Conservation (phyloP, 2,797 vertebrate genomes). For the Meriones psammophilus region DNA sequence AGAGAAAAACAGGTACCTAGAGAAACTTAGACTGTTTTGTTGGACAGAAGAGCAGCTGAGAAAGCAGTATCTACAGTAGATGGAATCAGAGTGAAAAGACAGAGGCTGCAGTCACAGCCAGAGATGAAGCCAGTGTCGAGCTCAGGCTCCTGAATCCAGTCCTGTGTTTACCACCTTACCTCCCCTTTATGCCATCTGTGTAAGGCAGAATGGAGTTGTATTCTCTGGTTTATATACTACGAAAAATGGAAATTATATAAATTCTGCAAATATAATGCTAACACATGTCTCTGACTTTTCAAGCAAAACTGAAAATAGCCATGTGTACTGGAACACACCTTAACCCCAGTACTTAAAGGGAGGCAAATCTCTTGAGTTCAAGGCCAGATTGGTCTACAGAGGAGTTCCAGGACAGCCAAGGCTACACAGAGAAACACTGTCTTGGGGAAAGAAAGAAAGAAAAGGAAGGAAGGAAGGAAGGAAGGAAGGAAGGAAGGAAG, state of each 20-base stretch:
- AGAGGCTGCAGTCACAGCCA: not conserved
- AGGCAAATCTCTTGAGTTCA: too few species aligned
- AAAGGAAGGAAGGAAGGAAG: too few species aligned
- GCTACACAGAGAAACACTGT: too few species aligned
- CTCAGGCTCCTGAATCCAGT: not conserved
- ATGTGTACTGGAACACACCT: too few species aligned
- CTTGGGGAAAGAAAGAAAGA: too few species aligned
- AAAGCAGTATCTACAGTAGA: not conserved
- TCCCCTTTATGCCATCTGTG: not conserved
- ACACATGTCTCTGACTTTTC: not conserved
- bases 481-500: too few species aligned
- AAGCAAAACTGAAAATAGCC: conserved; percentile 8
- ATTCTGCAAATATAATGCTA: not conserved
- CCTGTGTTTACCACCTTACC: not conserved
- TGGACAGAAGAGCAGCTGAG: not conserved
- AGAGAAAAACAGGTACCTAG: not conserved
- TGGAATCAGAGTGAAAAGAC: not conserved
- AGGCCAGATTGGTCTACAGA: too few species aligned
- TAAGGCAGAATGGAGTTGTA: not conserved
- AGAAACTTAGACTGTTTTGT: not conserved
- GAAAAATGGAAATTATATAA: not conserved
- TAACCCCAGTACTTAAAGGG: too few species aligned
- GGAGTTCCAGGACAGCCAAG: too few species aligned
- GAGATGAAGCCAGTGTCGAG: not conserved
- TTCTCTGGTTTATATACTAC: not conserved